Evolutionary conservation across 2,888 invertebrate genomes (phyloP).

Genomic region (Ophion ventricosus): DNA sequence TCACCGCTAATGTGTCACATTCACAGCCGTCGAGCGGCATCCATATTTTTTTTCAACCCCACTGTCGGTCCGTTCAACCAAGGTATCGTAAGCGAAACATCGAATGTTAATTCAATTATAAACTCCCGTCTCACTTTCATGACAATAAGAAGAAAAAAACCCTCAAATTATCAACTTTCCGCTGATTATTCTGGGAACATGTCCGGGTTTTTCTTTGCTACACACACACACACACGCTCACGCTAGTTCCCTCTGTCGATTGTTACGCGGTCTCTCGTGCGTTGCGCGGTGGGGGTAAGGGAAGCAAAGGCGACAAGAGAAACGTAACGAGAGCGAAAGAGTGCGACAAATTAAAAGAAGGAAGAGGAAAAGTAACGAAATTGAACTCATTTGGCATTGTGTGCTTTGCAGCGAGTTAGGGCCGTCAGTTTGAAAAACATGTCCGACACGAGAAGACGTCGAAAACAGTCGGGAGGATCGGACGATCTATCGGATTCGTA

Average conservation of each 20-base stretch:
- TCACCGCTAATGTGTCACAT: not conserved
- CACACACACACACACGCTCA: too few species aligned
- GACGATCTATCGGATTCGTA: conserved; percentile 81
- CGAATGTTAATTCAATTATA: not conserved
- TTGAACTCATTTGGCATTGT: conserved; percentile 19
- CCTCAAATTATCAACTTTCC: not conserved
- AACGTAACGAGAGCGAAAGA: conserved; percentile 11
- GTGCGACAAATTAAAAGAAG: conserved; percentile 1
- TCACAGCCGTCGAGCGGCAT: not conserved
- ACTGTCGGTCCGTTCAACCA: not conserved
- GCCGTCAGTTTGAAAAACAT: conserved; percentile 68
- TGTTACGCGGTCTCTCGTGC: not conserved
- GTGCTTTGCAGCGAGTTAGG: conserved; percentile 14
- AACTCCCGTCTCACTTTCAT: not conserved
- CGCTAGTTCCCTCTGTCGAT: conserved; percentile 21
- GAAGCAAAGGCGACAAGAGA: not conserved
- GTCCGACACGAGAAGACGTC: conserved; percentile 80
- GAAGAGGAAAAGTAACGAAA: not conserved
- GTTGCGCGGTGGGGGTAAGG: not conserved
- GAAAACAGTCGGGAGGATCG: conserved; percentile 80
- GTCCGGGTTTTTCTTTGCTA: not conserved
- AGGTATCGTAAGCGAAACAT: not conserved
- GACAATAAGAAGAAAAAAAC: not conserved
- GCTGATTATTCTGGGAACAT: not conserved
- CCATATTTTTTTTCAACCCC: conserved; percentile 6